phyloP scores from a whole-genome alignment of 2,113 vertebrate genomes.

The Phainopepla nitens region DNA sequence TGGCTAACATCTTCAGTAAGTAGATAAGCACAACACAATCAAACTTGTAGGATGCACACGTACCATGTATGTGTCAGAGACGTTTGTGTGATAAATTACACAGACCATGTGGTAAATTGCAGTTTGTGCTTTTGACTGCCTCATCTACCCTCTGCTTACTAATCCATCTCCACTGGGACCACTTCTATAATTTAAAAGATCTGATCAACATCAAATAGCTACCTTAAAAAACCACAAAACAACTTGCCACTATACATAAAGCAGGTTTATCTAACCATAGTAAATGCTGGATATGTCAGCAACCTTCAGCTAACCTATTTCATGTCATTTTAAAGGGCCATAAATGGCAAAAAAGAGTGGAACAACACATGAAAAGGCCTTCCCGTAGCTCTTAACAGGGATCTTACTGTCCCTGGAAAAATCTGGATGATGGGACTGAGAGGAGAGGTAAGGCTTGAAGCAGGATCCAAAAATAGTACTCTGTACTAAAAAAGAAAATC shows the following conservation, averaged over 20 bases:
- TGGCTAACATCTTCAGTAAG: background rate
- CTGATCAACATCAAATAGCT: constrained; percentile 37
- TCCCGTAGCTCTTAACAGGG: background rate
- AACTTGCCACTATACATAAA: background rate
- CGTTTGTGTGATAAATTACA: constrained; percentile 39
- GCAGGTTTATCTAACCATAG: constrained; percentile 4
- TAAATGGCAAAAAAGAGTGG: background rate
- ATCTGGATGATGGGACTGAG: background rate
- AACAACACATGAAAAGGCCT: background rate
- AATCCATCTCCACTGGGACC: constrained; percentile 36
- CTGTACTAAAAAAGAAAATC: background rate
- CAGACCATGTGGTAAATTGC: constrained; percentile 60
- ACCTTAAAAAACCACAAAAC: background rate
- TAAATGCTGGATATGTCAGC: constrained; percentile 1
- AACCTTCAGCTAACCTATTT: constrained; percentile 1
- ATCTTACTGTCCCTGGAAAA: background rate
- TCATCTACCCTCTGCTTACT: constrained; percentile 52
- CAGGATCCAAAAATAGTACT: background rate
- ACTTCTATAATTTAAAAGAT: constrained; percentile 44
- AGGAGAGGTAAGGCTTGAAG: background rate
- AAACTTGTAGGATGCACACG: constrained; percentile 8
- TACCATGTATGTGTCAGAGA: background rate
- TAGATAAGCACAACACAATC: constrained; percentile 6
- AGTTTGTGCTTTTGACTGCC: constrained; percentile 25
- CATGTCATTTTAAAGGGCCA: background rate